Conservation (phyloP, 2,888 invertebrate genomes). For the Gastrophysa polygoni region DNA sequence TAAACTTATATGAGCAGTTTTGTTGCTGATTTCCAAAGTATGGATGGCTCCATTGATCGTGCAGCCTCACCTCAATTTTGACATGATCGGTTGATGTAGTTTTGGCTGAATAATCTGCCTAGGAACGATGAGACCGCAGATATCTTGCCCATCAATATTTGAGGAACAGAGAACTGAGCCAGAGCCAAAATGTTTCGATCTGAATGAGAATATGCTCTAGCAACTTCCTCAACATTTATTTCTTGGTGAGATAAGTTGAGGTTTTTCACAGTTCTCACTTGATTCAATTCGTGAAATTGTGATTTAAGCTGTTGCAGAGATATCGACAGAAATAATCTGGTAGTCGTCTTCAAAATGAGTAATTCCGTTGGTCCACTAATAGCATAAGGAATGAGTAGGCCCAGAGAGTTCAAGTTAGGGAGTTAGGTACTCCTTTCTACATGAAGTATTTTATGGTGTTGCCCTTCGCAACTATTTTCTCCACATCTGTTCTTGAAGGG, state of each 20-base stretch:
- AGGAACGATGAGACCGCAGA: background rate
- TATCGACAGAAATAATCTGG: background rate
- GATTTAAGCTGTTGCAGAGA: background rate
- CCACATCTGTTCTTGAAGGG: too few relatives aligned
- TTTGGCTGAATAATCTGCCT: background rate
- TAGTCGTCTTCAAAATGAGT: background rate
- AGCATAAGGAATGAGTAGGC: too few relatives aligned
- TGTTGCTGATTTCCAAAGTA: background rate
- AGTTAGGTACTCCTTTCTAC: too few relatives aligned
- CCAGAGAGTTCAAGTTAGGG: too few relatives aligned
- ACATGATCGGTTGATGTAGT: too few relatives aligned
- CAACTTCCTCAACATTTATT: background rate
- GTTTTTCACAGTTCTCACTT: background rate
- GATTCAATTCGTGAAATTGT: background rate
- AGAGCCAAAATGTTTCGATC: too few relatives aligned
- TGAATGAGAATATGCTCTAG: too few relatives aligned
- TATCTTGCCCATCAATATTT: background rate
- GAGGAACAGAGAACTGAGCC: background rate
- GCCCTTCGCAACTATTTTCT: too few relatives aligned
- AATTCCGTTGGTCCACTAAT: background rate
- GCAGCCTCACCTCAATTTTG: too few relatives aligned
- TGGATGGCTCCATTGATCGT: background rate
- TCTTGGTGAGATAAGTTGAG: background rate
- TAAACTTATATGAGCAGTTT: background rate
- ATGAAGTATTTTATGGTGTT: too few relatives aligned